Conservation (phyloP, 2,797 vertebrate species). For the Aphelocoma californica region DNA sequence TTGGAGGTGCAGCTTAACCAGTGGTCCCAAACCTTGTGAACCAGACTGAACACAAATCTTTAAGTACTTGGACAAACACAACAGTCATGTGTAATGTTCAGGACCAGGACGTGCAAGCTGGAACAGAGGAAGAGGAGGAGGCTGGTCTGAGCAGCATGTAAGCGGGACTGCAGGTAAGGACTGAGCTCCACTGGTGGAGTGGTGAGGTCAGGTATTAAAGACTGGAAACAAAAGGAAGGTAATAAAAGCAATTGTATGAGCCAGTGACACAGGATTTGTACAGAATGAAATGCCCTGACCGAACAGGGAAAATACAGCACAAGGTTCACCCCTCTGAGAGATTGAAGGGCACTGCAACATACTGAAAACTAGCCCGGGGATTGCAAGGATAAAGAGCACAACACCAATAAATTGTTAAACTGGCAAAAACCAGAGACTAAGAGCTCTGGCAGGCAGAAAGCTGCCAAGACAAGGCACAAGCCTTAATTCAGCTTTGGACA, state of each 20-base stretch:
- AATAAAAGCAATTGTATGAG: background rate
- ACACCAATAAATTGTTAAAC: background rate
- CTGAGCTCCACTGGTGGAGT: background rate
- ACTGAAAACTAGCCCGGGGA: background rate
- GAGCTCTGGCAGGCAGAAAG: background rate
- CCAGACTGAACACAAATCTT: background rate
- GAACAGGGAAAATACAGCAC: background rate
- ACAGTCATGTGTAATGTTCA: background rate
- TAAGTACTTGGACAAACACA: background rate
- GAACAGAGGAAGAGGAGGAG: background rate
- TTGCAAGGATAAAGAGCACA: background rate
- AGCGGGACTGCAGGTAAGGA: background rate
- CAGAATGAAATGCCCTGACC: background rate
- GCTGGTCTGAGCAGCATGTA: background rate
- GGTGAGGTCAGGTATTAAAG: background rate
- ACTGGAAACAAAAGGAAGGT: background rate
- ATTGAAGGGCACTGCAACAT: background rate
- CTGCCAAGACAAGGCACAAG: background rate
- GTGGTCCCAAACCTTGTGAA: background rate
- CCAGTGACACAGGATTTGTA: background rate
- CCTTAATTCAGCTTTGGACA: background rate
- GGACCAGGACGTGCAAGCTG: accelerated
- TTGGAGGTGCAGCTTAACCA: background rate
- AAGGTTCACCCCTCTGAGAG: background rate
- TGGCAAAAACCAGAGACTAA: background rate